phyloP scores from a whole-genome alignment of 2,113 vertebrate genomes.

The Drymodes brunneopygia region DNA sequence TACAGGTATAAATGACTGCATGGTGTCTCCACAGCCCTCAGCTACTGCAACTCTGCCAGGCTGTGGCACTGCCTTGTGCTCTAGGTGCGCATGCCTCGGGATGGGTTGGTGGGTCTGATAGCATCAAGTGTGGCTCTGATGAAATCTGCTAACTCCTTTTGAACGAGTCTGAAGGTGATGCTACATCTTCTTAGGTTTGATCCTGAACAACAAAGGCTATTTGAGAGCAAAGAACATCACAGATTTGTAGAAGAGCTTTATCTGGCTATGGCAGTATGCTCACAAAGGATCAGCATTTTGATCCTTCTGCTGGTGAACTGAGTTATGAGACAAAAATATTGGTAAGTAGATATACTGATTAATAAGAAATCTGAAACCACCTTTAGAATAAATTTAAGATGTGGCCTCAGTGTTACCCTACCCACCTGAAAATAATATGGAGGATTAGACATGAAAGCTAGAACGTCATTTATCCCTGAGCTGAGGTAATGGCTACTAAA shows the following conservation, averaged over 20 bases:
- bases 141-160: not conserved
- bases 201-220: not conserved
- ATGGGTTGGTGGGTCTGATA: not conserved
- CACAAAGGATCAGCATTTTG: not conserved
- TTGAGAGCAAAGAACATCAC: not conserved
- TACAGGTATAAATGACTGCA: not conserved
- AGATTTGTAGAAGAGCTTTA: not conserved
- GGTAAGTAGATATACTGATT: slow-evolving; percentile 7
- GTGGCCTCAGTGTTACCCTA: not conserved
- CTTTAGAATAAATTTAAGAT: slow-evolving; percentile 26
- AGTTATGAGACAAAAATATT: not conserved
- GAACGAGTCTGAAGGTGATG: not conserved
- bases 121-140: not conserved
- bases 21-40: not conserved
- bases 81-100: not conserved
- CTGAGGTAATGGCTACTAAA: slow-evolving; percentile 54
- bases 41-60: not conserved
- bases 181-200: not conserved
- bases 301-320: not conserved
- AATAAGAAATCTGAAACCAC: slow-evolving; percentile 31
- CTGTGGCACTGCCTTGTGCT: not conserved
- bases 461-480: slow-evolving; percentile 25
- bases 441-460: slow-evolving; percentile 55
- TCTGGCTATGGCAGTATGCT: not conserved
- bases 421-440: slow-evolving; percentile 43